Conservation (phyloP, 2,797 vertebrate genomes). For the Rallus crepitans region DNA sequence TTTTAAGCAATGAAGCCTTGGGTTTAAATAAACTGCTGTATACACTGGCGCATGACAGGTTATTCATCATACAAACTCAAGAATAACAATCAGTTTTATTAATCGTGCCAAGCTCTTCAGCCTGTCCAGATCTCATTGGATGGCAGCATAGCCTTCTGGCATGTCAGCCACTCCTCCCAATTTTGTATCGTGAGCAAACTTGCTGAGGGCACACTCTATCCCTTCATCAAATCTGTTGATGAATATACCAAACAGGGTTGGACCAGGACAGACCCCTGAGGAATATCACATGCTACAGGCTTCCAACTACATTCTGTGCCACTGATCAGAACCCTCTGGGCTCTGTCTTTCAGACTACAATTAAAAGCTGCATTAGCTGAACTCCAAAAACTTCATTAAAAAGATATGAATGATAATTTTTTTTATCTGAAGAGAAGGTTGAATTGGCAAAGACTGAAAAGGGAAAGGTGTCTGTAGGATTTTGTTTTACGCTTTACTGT, state of each 20-base stretch:
- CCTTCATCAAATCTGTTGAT: too few species aligned
- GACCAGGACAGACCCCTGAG: too few species aligned
- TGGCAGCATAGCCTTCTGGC: too few species aligned
- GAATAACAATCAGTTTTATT: background rate
- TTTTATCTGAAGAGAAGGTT: background rate
- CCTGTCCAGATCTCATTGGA: too few species aligned
- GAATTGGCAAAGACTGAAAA: background rate
- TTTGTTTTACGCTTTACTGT: background rate
- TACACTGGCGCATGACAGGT: background rate
- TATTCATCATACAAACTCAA: background rate
- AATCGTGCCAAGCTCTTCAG: background rate
- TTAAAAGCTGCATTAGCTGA: background rate
- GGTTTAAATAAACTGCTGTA: background rate
- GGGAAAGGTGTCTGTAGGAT: background rate
- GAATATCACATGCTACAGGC: too few species aligned
- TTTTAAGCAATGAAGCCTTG: background rate
- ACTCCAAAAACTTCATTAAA: background rate
- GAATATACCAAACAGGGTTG: too few species aligned
- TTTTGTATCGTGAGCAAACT: too few species aligned
- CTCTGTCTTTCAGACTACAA: background rate
- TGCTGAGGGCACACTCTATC: too few species aligned
- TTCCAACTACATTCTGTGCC: too few species aligned
- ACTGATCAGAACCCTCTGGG: too few species aligned
- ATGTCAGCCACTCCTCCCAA: too few species aligned
- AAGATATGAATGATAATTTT: background rate